Percentiles rank a stretch among this genome's conserved stretches.
phyloP scores from a whole-genome alignment of 2,113 vertebrate genomes.

The Elephas maximus region DNA sequence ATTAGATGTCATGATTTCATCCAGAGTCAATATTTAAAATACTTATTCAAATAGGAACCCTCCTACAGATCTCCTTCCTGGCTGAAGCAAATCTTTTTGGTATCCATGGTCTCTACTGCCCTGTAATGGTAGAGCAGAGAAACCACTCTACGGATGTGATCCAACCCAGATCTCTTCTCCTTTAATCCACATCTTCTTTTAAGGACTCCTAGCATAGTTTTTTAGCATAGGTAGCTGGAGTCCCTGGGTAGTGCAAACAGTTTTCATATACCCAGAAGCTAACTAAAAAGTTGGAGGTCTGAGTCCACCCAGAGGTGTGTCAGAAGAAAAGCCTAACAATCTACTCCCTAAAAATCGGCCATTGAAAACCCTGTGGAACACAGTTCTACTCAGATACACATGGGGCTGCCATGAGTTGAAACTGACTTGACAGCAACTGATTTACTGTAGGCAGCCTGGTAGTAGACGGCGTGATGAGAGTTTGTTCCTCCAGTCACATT shows the following conservation, averaged over 20 bases:
- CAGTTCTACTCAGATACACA: too few species aligned
- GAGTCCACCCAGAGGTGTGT: too few species aligned
- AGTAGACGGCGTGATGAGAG: background rate
- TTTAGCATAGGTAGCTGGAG: background rate
- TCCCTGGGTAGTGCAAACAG: too few species aligned
- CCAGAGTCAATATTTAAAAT: conserved; percentile 29
- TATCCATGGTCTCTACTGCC: background rate
- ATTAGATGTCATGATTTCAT: conserved; percentile 23
- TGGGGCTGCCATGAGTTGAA: too few species aligned
- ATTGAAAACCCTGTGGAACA: too few species aligned
- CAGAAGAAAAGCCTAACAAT: too few species aligned
- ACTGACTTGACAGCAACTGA: too few species aligned
- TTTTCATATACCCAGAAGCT: too few species aligned
- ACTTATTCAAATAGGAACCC: background rate
- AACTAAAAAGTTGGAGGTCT: too few species aligned
- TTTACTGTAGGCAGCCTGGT: background rate
- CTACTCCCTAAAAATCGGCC: too few species aligned
- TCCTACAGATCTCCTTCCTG: background rate
- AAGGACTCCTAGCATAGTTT: background rate
- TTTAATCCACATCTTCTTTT: background rate
- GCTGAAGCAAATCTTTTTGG: background rate
- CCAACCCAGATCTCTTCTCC: background rate
- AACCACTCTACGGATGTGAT: background rate
- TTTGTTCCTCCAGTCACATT: background rate
- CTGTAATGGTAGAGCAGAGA: background rate